Evolutionary conservation across 2,113 vertebrate species (phyloP), one percentile per base, ranked within the genome.

Genomic region (Mungos mungo): DNA sequence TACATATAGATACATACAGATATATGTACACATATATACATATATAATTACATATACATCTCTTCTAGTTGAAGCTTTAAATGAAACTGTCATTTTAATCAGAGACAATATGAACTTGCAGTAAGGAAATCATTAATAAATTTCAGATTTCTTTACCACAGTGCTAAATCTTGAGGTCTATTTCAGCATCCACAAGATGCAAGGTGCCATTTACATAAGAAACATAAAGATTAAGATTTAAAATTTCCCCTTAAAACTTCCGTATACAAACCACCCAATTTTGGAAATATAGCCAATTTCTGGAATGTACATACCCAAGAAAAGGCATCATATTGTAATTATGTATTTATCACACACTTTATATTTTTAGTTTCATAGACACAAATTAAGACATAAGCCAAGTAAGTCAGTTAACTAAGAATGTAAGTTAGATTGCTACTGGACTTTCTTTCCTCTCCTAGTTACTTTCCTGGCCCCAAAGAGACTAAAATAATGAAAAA

Each of bases 401-500:
- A 63, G 31, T 41, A 83, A 79, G 35, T 77, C 31, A 65, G 38
- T 83, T 47, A 65, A 52, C 65, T 27, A 41, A 81, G 95, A 35
- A 79, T 47, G 50, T 57, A 93, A 90, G 77, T 68, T 23, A 29
- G 83, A 25, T 69, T 65, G 23, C 31, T 3, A 1, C 3, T 31
- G 71, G 45, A 87, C 81, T 92, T 54, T 94, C 41, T 60, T 60
- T 52, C 69, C 85, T 57, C 63, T 93, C 69, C 69, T 93, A n/a
- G 94, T 69, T 4, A 93, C 31, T 82, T 93, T 65, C 21, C 38
- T 77, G 80, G 81, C 66, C n/a, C 0, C 0, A 81, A 38, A 97
- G 95, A 66, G 45, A 85, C 25, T 41, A 95, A 95, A 92, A 14
- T 31, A 97, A 97, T 1, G 31, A 96, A 82, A 38, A 54, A 93